These are phyloP conservation scores for Drosophila rubida DNA, from an alignment of 2,888 invertebrate genomes.

Conservation along the genomic window DNA sequence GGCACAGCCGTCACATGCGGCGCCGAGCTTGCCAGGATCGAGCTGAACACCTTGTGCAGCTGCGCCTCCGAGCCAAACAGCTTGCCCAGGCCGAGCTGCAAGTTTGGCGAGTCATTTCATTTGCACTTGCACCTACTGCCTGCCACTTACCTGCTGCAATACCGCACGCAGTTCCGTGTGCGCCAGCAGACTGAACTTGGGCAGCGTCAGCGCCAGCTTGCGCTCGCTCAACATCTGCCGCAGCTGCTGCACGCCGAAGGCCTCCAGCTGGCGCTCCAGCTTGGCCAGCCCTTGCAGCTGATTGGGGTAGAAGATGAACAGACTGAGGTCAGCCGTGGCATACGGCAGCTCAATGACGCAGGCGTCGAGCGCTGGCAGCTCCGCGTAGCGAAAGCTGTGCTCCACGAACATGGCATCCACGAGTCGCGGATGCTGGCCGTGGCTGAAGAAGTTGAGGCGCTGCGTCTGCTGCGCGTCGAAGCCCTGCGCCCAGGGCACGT, in stretches of 20 bases:
- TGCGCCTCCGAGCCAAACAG: slow-evolving; percentile 58
- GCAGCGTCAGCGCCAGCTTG: slow-evolving; percentile 89
- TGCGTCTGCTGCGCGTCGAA: slow-evolving; percentile 89
- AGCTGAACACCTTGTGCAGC: slow-evolving; percentile 59
- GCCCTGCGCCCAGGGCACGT: slow-evolving; percentile 63
- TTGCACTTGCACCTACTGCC: background rate
- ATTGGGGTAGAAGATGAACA: slow-evolving; percentile 90
- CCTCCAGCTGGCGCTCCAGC: slow-evolving; percentile 86
- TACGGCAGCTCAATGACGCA: slow-evolving; percentile 90
- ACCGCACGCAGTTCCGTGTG: slow-evolving; percentile 87
- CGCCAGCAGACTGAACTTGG: slow-evolving; percentile 92
- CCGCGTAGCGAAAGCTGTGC: slow-evolving; percentile 85
- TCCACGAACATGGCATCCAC: slow-evolving; percentile 83
- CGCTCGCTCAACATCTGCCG: slow-evolving; percentile 84
- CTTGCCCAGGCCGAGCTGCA: slow-evolving; percentile 58
- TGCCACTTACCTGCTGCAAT: slow-evolving; percentile 86
- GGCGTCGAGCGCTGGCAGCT: slow-evolving; percentile 85
- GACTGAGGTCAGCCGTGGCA: slow-evolving; percentile 87
- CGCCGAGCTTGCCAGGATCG: slow-evolving; percentile 59
- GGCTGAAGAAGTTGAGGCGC: slow-evolving; percentile 88
- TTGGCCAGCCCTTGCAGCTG: slow-evolving; percentile 87
- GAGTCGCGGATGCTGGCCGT: slow-evolving; percentile 81
- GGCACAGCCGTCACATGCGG: slow-evolving; percentile 64
- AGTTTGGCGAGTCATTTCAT: background rate
- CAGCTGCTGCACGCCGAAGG: slow-evolving; percentile 86